phyloP scores from a whole-genome alignment of 2,888 invertebrate genomes.

The Schizotus pectinicornis region DNA sequence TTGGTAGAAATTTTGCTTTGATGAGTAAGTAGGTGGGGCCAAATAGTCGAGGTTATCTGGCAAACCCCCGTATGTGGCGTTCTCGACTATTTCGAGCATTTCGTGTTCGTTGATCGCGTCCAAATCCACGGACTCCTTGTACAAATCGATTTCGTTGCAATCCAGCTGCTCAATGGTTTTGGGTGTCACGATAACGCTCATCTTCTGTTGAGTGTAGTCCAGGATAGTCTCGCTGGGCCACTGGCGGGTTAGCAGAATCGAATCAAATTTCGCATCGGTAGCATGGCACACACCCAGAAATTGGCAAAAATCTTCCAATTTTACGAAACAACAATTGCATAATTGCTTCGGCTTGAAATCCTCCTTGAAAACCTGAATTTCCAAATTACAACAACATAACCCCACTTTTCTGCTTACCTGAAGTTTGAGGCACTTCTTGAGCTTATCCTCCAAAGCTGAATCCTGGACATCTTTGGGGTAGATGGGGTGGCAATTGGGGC shows the following conservation, averaged over 20 bases:
- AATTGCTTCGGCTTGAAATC: constrained; percentile 57
- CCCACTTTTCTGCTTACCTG: constrained; percentile 44
- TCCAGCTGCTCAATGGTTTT: constrained; percentile 30
- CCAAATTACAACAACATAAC: constrained; percentile 9
- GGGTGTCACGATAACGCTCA: constrained; percentile 39
- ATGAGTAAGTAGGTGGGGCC: constrained; percentile 19
- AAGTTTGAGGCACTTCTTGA: constrained; percentile 54
- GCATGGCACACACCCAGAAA: constrained; percentile 51
- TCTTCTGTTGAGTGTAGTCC: constrained; percentile 28
- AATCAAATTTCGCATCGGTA: constrained; percentile 54
- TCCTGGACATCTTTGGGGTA: constrained; percentile 42
- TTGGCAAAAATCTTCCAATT: constrained; percentile 52
- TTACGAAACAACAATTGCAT: constrained; percentile 52
- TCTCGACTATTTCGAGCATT: constrained; percentile 31
- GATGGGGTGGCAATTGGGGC: constrained; percentile 50
- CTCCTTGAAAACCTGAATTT: constrained; percentile 48
- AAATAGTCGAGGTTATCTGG: constrained; percentile 26
- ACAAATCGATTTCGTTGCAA: constrained; percentile 25
- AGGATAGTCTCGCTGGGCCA: constrained; percentile 15
- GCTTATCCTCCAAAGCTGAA: constrained; percentile 50
- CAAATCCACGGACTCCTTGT: constrained; percentile 24
- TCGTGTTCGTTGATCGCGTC: constrained; percentile 29
- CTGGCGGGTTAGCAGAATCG: constrained; percentile 35
- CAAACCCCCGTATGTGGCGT: constrained; percentile 23
- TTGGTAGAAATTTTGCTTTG: constrained; percentile 17